Evolutionary conservation across 2,888 invertebrate species (phyloP).

Genomic region (Temnothorax ravouxi): DNA sequence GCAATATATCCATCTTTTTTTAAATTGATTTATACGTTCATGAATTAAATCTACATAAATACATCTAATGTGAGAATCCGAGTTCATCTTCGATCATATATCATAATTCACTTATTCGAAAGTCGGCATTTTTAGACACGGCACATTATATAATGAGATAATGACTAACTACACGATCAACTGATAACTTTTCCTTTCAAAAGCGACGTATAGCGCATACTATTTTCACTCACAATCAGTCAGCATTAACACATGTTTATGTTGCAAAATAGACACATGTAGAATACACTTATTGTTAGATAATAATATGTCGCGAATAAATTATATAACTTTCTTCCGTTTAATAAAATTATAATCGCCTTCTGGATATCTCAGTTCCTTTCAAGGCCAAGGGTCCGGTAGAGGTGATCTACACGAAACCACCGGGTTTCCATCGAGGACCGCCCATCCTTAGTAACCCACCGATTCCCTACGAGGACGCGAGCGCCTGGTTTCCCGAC

Average conservation of each 20-base stretch:
- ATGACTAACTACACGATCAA: background rate
- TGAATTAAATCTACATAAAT: background rate
- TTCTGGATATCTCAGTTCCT: conserved; percentile 39
- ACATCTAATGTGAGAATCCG: background rate
- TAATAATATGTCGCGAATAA: background rate
- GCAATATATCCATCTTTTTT: background rate
- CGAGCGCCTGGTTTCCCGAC: conserved; percentile 79
- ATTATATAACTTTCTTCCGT: background rate
- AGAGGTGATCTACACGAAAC: conserved; percentile 82
- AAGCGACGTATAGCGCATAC: too few species aligned
- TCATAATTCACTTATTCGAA: background rate
- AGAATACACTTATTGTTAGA: background rate
- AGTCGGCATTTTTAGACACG: background rate
- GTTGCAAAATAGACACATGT: background rate
- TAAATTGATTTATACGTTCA: background rate
- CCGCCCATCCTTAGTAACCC: conserved; percentile 69
- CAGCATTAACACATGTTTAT: background rate
- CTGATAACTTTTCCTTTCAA: background rate
- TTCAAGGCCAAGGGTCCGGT: conserved; percentile 72
- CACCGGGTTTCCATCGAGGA: conserved; percentile 75
- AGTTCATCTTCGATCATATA: conserved; percentile 16
- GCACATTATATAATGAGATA: background rate
- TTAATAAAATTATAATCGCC: background rate
- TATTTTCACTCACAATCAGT: background rate
- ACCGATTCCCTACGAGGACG: conserved; percentile 77